Conservation (phyloP, 35 echinoderm and acorn worm species). For the Diadema setosum region DNA sequence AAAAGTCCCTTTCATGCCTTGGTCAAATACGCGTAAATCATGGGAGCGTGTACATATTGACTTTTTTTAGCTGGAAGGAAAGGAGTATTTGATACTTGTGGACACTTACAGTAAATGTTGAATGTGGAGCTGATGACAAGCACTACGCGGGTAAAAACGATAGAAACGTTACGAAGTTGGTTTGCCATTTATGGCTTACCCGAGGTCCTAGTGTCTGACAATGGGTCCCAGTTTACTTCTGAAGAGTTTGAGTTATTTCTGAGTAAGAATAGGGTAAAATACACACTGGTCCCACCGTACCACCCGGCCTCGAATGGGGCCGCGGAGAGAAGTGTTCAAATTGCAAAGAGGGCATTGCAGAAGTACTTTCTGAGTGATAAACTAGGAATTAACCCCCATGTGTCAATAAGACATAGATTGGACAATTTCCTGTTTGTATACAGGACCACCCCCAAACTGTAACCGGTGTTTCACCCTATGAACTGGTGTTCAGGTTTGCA, state of each 20-base stretch:
- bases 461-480: neutral
- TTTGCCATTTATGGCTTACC: constrained; percentile 72
- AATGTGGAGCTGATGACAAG: constrained; percentile 26
- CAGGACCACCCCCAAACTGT: neutral
- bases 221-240: constrained; percentile 73
- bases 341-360: neutral
- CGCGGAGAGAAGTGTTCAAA: neutral
- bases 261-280: constrained; percentile 38
- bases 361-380: constrained; percentile 5
- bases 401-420: neutral
- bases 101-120: constrained; percentile 56
- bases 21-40: neutral
- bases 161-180: constrained; percentile 8
- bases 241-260: constrained; percentile 21
- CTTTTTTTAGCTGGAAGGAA: constrained; percentile 41
- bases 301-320: constrained; percentile 55
- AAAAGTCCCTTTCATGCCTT: constrained; percentile 39
- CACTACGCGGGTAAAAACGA: constrained; percentile 34
- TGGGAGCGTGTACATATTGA: constrained; percentile 49
- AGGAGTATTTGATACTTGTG: constrained; percentile 11
- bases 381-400: neutral
- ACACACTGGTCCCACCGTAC: constrained; percentile 26
- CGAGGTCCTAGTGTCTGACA: constrained; percentile 53
- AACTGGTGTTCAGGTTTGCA: neutral
- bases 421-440: neutral